Conservation (phyloP, 2,888 invertebrate genomes). For the Ryuthela nishihirai region DNA sequence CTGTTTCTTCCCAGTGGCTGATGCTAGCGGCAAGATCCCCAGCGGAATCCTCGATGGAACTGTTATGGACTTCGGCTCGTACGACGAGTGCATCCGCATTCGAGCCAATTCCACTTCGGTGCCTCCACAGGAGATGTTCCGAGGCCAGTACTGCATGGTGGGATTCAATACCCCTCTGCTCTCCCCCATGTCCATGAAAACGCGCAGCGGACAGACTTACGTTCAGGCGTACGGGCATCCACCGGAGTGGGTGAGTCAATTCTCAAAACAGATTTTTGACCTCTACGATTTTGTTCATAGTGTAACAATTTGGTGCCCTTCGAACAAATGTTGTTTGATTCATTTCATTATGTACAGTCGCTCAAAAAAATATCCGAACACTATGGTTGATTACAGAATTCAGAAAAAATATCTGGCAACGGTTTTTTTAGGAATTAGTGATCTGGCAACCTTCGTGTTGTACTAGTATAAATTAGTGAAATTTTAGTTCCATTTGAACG, state of each 20-base stretch:
- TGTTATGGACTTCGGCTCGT: conserved; percentile 49
- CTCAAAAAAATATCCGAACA: too few species aligned
- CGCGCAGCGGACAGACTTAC: conserved; percentile 3
- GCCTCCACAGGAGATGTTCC: conserved; percentile 40
- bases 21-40: conserved; percentile 42
- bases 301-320: too few species aligned
- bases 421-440: too few species aligned
- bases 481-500: too few species aligned
- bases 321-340: too few species aligned
- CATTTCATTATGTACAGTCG: too few species aligned
- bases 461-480: too few species aligned
- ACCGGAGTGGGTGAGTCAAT: conserved; percentile 20
- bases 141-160: conserved; percentile 47
- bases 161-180: conserved; percentile 18
- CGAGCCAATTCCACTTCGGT: conserved; percentile 34
- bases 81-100: conserved; percentile 46
- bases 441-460: too few species aligned
- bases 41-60: conserved; percentile 50
- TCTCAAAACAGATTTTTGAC: neutral
- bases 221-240: conserved; percentile 18
- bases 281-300: neutral
- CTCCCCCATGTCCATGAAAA: conserved; percentile 1
- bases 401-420: too few species aligned
- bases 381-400: too few species aligned
- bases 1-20: conserved; percentile 18